Percentiles rank a stretch among this genome's conserved stretches.
Conservation (phyloP, 2,113 vertebrate species). For the Gymnarchus niloticus region DNA sequence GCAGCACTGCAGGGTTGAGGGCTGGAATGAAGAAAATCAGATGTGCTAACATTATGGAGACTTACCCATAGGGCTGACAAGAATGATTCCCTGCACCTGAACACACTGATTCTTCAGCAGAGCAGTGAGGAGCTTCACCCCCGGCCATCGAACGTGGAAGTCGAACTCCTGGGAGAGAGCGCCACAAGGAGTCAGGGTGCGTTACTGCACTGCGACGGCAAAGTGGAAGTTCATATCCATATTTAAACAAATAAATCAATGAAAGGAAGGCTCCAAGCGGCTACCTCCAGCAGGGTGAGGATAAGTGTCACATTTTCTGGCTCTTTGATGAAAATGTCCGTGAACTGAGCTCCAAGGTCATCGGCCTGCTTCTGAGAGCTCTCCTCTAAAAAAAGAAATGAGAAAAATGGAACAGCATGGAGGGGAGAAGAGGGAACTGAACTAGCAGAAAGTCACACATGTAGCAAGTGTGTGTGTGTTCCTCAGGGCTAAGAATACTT, state of each 20-base stretch:
- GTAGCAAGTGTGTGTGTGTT: not conserved
- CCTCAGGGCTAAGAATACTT: not conserved
- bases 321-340: constrained; percentile 86
- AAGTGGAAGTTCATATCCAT: not conserved
- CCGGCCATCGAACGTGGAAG: constrained; percentile 96
- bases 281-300: constrained; percentile 20
- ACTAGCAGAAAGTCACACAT: not conserved
- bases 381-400: constrained; percentile 68
- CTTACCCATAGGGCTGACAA: constrained; percentile 94
- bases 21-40: too few species aligned
- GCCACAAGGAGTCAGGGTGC: not conserved
- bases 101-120: constrained; percentile 83
- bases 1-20: too few species aligned
- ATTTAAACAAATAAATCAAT: too few species aligned
- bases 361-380: constrained; percentile 76
- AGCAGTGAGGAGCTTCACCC: constrained; percentile 85
- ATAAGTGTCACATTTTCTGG: constrained; percentile 85
- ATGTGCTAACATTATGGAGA: not conserved
- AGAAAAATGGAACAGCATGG: not conserved
- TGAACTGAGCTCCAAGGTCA: constrained; percentile 85
- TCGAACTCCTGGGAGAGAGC: constrained; percentile 82
- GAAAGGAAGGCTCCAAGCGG: constrained; percentile 56
- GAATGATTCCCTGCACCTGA: constrained; percentile 88
- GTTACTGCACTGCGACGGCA: not conserved
- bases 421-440: not conserved